A percentile compares a stretch with the other conserved stretches of the same genome.
These are phyloP conservation scores for Nomada flava DNA, from an alignment of 2,888 invertebrate genomes.

Conservation along the genomic window DNA sequence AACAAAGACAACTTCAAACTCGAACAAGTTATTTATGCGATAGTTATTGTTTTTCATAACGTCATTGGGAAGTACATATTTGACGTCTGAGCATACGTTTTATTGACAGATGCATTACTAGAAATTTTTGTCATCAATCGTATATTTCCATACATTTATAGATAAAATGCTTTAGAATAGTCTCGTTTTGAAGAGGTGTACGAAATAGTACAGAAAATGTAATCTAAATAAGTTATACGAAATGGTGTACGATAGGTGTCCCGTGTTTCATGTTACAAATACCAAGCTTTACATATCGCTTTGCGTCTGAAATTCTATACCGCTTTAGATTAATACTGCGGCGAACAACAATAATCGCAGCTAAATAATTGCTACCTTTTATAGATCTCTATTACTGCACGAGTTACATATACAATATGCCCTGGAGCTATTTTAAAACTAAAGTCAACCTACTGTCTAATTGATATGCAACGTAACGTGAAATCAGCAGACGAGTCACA, in stretches of 20 bases:
- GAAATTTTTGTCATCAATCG: too few relatives aligned
- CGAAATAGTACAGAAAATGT: neutral
- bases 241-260: neutral
- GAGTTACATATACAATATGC: neutral
- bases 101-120: neutral
- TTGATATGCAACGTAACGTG: neutral
- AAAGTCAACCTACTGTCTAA: neutral
- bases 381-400: neutral
- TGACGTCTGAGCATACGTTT: neutral
- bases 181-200: neutral
- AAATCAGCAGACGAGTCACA: neutral
- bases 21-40: neutral
- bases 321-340: conserved; percentile 17
- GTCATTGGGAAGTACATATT: neutral
- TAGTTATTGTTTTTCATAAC: too few relatives aligned
- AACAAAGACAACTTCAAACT: too few relatives aligned
- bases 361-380: conserved; percentile 30
- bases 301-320: conserved; percentile 33
- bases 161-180: neutral
- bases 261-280: conserved; percentile 40
- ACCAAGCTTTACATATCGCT: conserved; percentile 26
- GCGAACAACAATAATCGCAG: conserved; percentile 18
- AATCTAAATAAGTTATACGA: neutral
- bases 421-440: neutral
- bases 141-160: neutral